These are phyloP conservation scores for Himalopsyche phryganea DNA, from an alignment of 1,140 invertebrate species.

Conservation along the genomic window DNA sequence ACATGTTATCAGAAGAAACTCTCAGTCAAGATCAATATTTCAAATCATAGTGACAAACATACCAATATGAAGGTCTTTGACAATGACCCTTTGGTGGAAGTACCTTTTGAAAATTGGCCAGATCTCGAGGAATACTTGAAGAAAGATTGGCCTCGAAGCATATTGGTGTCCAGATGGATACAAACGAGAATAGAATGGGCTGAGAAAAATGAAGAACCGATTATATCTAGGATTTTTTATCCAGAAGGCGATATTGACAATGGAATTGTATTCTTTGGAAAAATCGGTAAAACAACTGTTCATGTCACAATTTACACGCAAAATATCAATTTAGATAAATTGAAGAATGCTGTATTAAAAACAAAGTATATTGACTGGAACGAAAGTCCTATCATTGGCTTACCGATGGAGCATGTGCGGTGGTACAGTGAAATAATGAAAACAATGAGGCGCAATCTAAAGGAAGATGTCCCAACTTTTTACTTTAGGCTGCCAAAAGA, in stretches of 20 bases:
- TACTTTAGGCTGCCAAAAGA: constrained; percentile 5
- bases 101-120: constrained; percentile 2
- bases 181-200: constrained; percentile 6
- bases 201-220: neutral
- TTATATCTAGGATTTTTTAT: constrained; percentile 2
- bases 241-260: constrained; percentile 4
- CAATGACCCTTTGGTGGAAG: neutral
- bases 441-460: neutral
- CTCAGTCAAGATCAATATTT: too few species aligned
- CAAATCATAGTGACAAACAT: too few species aligned
- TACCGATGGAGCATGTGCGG: neutral
- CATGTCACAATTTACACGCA: constrained; percentile 29
- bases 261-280: constrained; percentile 9
- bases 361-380: constrained; percentile 34
- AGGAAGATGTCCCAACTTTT: neutral
- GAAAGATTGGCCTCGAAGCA: constrained; percentile 8
- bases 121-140: constrained; percentile 3
- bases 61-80: neutral
- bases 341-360: constrained; percentile 31
- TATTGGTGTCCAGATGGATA: constrained; percentile 5
- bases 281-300: constrained; percentile 3
- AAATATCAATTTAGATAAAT: constrained; percentile 23
- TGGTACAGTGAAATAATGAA: constrained; percentile 6
- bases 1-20: too few species aligned
- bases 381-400: constrained; percentile 11